Evolutionary conservation across 2,113 vertebrate genomes (phyloP), one percentile per base, ranked within the genome.

Genomic region (Syrmaticus mikado): DNA sequence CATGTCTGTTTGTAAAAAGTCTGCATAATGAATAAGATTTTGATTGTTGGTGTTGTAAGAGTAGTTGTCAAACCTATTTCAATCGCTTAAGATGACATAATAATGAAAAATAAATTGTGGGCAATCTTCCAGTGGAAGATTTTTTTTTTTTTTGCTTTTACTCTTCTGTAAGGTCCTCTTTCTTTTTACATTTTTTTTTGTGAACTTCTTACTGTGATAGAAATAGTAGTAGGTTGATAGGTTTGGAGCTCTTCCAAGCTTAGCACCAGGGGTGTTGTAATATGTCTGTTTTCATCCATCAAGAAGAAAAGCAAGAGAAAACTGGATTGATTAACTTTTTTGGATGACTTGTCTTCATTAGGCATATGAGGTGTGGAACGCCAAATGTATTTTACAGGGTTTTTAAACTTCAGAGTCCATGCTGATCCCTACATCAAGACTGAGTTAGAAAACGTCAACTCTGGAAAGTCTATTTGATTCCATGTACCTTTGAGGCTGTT

Each of bases 21-120:
- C 22, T 6, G 9, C 2, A 1, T 89, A 70, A 53, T 43, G 8
- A 40, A 7, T 57, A 72, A 61, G 30, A 46, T 52, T 11, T 11
- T 78, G 6, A 2, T 70, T 55, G 32, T 22, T 75, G 43, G 13
- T 53, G 7, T 27, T 68, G 24, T 71, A 46, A 46, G 28, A 67
- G 34, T 34, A 67, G 20, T 38, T 81, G 41, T 86, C 36, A 92
- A 84, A 88, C 41, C 13, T 84, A 55, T n/a, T 58, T 92, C 43
- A 46, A 20, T 76, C 80, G n/a, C 16, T 10, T 76, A 25, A 30
- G 0, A 0, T 71, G 41, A 30, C 14, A 8, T 82, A 48, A 58
- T 61, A 27, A 58, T 73, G 60, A 58, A 30, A 82, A 87, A 25
- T 74, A 38, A 71, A 0, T 67, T 91, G 19, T 61, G 34, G 41